Evolutionary conservation across 1,140 invertebrate genomes (phyloP).

Genomic region (Pseudomyrmex dendroicus): DNA sequence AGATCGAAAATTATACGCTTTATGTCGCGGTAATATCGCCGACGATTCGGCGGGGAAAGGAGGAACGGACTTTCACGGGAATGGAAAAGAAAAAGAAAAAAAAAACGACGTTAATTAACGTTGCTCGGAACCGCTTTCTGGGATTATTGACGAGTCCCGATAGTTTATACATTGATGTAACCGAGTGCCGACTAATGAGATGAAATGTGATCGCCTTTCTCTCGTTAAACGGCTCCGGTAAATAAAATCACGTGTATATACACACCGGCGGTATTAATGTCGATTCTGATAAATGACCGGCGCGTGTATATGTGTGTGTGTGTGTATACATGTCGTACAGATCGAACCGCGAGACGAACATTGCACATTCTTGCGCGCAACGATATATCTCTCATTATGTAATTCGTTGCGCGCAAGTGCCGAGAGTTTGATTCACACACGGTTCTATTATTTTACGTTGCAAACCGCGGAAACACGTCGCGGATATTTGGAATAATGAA

Average conservation of each 20-base stretch:
- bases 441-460: not conserved
- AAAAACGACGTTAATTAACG: constrained; percentile 76
- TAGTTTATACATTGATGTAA: constrained; percentile 80
- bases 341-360: constrained; percentile 37
- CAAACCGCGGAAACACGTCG: not conserved
- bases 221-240: constrained; percentile 77
- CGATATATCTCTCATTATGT: constrained; percentile 46
- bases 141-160: constrained; percentile 61
- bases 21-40: constrained; percentile 28
- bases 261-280: constrained; percentile 17
- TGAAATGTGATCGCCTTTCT: constrained; percentile 83
- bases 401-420: constrained; percentile 5
- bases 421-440: no score
- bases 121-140: constrained; percentile 54
- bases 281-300: constrained; percentile 68
- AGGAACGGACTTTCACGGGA: constrained; percentile 59
- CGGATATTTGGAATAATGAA: not conserved
- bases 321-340: constrained; percentile 23
- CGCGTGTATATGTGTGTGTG: no score
- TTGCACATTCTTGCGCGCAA: constrained; percentile 43
- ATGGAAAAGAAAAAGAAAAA: constrained; percentile 75
- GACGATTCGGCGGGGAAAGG: constrained; percentile 22
- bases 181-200: constrained; percentile 79
- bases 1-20: constrained; percentile 54
- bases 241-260: constrained; percentile 71